A percentile compares a stretch with the other conserved stretches of the same genome.
These are phyloP conservation scores for Callitettix versicolor DNA, from an alignment of 1,140 invertebrate species.

Conservation along the genomic window DNA sequence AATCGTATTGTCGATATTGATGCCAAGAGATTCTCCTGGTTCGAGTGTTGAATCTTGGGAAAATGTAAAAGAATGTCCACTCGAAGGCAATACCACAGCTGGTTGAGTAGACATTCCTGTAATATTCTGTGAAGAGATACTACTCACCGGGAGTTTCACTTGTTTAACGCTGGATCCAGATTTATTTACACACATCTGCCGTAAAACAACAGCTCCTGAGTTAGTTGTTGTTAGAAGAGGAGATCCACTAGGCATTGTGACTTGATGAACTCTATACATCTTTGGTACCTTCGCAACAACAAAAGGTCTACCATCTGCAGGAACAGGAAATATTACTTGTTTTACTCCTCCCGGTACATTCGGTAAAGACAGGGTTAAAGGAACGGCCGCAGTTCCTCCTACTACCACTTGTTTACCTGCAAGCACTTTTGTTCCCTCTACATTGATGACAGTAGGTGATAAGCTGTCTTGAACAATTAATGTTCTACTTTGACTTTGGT, in stretches of 20 bases:
- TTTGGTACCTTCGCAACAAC: conserved; percentile 27
- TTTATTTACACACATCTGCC: conserved; percentile 26
- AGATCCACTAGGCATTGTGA: conserved; percentile 25
- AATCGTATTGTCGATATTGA: conserved; percentile 23
- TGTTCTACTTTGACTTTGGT: conserved; percentile 31
- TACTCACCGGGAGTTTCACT: conserved; percentile 23
- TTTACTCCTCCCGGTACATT: conserved; percentile 20
- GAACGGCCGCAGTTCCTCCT: conserved; percentile 21
- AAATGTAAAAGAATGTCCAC: conserved; percentile 21
- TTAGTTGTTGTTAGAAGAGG: conserved; percentile 16
- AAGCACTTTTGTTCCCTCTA: conserved; percentile 22
- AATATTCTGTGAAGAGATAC: conserved; percentile 21
- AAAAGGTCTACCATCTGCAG: conserved; percentile 24
- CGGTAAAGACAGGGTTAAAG: conserved; percentile 20
- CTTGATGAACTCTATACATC: conserved; percentile 27
- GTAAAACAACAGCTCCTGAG: conserved; percentile 23
- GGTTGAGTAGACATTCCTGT: conserved; percentile 22
- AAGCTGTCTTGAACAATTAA: conserved; percentile 40
- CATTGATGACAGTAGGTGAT: conserved; percentile 26
- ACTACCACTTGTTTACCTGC: conserved; percentile 26
- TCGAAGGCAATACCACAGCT: conserved; percentile 25
- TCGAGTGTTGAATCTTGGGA: conserved; percentile 11
- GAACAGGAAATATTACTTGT: conserved; percentile 26
- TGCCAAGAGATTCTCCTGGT: conserved; percentile 16
- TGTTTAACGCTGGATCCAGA: conserved; percentile 24